A percentile compares a stretch with the other conserved stretches of the same genome.
Evolutionary conservation across 1,140 invertebrate genomes (phyloP).

Genomic region (Chelonus insularis): DNA sequence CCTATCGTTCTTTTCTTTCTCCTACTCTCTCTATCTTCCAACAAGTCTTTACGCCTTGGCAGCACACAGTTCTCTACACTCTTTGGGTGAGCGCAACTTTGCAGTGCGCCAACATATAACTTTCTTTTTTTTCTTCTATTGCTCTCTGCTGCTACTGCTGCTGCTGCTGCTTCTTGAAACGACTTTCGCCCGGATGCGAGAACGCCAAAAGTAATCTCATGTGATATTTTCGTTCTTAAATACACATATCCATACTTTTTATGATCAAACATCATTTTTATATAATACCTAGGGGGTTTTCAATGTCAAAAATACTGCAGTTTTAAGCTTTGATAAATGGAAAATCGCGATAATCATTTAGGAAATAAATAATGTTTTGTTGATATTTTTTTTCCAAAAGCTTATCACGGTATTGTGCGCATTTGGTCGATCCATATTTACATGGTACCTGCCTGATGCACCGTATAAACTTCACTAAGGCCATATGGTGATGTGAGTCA

Average conservation of each 20-base stretch:
- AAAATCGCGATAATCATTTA: too few species aligned
- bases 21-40: not conserved
- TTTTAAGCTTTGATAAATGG: too few species aligned
- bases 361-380: too few species aligned
- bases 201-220: slow-evolving; percentile 21
- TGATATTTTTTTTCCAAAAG: not conserved
- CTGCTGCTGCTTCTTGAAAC: not conserved
- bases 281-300: too few species aligned
- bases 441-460: not conserved
- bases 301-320: too few species aligned
- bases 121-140: slow-evolving; percentile 20
- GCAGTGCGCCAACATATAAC: slow-evolving; percentile 17
- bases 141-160: not conserved
- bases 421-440: not conserved
- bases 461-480: not conserved
- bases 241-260: slow-evolving; percentile 2
- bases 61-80: not conserved
- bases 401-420: not conserved
- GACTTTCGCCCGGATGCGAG: slow-evolving; percentile 28
- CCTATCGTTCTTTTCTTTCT: not conserved
- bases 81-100: not conserved
- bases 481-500: not conserved
- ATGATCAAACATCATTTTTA: not conserved
- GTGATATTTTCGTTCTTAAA: slow-evolving; percentile 3
- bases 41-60: not conserved